Base-by-base conservation (phyloP, 2,797 vertebrate genomes). In the Periparus ater region DNA sequence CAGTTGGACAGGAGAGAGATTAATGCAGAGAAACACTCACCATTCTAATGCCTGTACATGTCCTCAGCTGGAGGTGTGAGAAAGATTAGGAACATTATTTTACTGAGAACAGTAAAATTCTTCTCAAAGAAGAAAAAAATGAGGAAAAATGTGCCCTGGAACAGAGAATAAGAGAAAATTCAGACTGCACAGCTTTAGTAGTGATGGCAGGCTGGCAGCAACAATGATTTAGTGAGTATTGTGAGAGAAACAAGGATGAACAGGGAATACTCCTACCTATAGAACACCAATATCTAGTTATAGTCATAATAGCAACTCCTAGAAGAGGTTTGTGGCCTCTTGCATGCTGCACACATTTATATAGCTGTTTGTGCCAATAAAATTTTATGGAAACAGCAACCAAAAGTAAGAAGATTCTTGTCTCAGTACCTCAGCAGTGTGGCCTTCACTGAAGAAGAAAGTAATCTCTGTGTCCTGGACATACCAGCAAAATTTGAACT, bases 31-130 rank as follows among this genome's bases (percentile, higher is more conserved):
- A 71, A 94, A 92, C 38, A 50, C 32, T 91, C 40, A 13, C 30
- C 3, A 4, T 62, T 89, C 44, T 45, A 40, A 76, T 34, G 67
- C 65, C 18, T 2, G 1, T 32, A n/a, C 0, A 0, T 0, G 0
- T 91, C 73, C 68, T 81, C 66, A 40, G 55, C 18, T 23, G 18
- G 42, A 88, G 42, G 42, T 27, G 32, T 3, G 32, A 84, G 65
- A 65, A 78, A 78, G 38, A 53, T 68, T 62, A 78, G 38, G 70
- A 79, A 88, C 38, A 40, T 40, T 40, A 40, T 40, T 40, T 40
- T 40, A 3, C 47, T 9, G 27, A 55, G 29, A n/a, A 66, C 9
- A 9, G 5, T 10, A n/a, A 61, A 54, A 88, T 32, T 70, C 17
- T 44, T 73, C 38, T 81, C 72, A 71, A 60, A 62, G 34, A 21